Conservation (phyloP, 2,797 vertebrate genomes). For the Picus viridis region DNA sequence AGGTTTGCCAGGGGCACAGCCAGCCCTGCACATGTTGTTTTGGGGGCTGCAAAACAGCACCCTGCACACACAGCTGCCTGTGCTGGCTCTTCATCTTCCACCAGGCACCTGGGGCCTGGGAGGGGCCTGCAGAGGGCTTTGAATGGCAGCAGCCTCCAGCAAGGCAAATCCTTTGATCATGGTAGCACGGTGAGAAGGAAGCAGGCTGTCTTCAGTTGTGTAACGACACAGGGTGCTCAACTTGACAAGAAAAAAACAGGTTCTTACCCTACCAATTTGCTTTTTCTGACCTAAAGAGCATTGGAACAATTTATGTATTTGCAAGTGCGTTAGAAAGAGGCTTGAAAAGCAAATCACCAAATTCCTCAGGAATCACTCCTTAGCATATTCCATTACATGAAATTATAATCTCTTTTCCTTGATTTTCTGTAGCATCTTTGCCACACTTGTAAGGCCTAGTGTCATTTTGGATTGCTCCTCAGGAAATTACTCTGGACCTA, state of each 20-base stretch:
- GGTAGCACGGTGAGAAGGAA: background rate
- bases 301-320: slow-evolving; percentile 15
- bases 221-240: slow-evolving; percentile 39
- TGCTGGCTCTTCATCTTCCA: background rate
- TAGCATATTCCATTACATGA: background rate
- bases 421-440: slow-evolving; percentile 8
- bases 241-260: slow-evolving; percentile 38
- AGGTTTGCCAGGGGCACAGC: background rate
- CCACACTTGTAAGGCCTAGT: background rate
- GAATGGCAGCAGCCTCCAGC: background rate
- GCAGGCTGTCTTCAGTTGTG: slow-evolving; percentile 27
- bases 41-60: background rate
- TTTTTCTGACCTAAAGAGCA: slow-evolving; percentile 21
- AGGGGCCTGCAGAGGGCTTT: slow-evolving; percentile 17
- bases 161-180: slow-evolving; percentile 36
- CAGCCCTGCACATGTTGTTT: background rate
- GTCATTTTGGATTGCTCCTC: background rate
- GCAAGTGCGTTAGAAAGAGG: background rate
- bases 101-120: background rate
- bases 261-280: slow-evolving; percentile 47
- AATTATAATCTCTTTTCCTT: slow-evolving; percentile 12
- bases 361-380: background rate
- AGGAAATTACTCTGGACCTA: background rate
- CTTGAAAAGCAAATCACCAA: slow-evolving; percentile 27
- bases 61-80: slow-evolving; percentile 12